Conservation (phyloP, 1,140 invertebrate genomes). For the Planococcus citri region DNA sequence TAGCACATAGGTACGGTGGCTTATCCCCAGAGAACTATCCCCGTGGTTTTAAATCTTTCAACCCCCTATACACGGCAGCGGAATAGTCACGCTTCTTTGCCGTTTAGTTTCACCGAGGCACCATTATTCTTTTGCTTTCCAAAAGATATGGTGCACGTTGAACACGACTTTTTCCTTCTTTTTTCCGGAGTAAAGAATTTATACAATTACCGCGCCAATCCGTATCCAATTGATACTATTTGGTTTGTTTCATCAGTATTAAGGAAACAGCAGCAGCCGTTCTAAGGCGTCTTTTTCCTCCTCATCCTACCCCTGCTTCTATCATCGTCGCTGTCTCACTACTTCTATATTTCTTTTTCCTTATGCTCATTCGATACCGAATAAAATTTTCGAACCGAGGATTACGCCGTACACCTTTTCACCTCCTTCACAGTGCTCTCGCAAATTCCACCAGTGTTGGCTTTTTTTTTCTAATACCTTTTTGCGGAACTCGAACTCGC, state of each 20-base stretch:
- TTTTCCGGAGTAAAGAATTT: not conserved
- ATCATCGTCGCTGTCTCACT: too few species aligned
- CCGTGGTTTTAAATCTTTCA: not conserved
- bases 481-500: too few species aligned
- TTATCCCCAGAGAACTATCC: not conserved
- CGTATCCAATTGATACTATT: not conserved
- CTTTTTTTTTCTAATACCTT: too few species aligned
- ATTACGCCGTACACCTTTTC: too few species aligned
- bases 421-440: too few species aligned
- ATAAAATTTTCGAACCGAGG: not conserved
- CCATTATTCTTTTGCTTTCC: not conserved
- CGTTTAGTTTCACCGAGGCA: not conserved
- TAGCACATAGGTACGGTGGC: too few species aligned
- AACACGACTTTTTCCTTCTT: not conserved
- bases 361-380: too few species aligned
- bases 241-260: not conserved
- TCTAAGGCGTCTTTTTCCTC: too few species aligned
- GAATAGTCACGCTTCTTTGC: not conserved
- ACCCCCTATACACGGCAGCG: not conserved
- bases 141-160: not conserved
- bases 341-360: too few species aligned
- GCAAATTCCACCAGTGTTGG: too few species aligned
- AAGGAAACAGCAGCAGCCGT: too few species aligned
- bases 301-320: too few species aligned
- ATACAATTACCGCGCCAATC: constrained; percentile 6